Percentiles rank a stretch among this genome's conserved stretches.
Evolutionary conservation across 2,797 vertebrate species (phyloP).

Genomic region (Enteromius unitaeniatus): DNA sequence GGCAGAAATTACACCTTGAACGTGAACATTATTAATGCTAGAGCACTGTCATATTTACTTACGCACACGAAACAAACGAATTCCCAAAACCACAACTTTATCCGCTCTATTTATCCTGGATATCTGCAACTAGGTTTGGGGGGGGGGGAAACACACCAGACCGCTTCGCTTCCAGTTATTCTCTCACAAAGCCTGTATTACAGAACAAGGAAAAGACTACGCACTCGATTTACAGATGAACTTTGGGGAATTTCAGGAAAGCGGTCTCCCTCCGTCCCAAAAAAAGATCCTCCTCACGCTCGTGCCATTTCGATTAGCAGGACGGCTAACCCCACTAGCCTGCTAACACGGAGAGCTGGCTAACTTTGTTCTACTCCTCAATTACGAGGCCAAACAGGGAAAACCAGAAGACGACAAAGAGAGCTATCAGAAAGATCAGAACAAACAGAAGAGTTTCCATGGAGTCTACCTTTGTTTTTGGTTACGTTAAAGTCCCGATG

Average conservation of each 20-base stretch:
- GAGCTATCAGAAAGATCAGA: conserved; percentile 17
- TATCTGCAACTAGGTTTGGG: neutral
- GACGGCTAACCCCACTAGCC: conserved; percentile 54
- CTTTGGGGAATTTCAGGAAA: neutral
- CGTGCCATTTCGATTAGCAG: conserved; percentile 32
- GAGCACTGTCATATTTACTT: neutral
- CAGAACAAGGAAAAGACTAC: neutral
- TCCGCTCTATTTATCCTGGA: neutral
- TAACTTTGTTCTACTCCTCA: conserved; percentile 52
- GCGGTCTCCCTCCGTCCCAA: neutral
- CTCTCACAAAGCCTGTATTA: neutral
- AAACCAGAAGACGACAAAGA: conserved; percentile 41
- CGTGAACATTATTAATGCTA: neutral
- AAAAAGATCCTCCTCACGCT: conserved; percentile 41
- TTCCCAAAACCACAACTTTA: conserved; percentile 7
- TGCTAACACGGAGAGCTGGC: conserved; percentile 49
- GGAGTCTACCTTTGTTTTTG: conserved; percentile 62
- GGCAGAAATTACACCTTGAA: neutral
- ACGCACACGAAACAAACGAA: neutral
- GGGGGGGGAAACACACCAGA: neutral
- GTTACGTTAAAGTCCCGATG: conserved; percentile 60
- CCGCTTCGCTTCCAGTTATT: neutral
- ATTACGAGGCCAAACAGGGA: conserved; percentile 24
- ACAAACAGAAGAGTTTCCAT: conserved; percentile 36
- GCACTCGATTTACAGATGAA: neutral